Base-by-base conservation (phyloP, 1,140 invertebrate genomes). In the Phocides pigmalion region DNA sequence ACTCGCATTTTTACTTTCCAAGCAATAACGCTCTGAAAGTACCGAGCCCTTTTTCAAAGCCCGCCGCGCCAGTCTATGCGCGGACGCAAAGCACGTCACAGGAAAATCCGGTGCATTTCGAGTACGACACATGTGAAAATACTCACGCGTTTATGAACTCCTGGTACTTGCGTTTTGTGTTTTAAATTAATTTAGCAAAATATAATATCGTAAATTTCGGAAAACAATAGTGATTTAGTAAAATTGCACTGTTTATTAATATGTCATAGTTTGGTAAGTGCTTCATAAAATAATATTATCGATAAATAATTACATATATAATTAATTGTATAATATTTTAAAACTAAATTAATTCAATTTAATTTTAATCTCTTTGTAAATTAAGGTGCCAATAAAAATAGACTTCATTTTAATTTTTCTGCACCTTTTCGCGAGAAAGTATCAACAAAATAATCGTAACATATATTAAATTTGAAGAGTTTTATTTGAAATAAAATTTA, bases 1-100 rank as follows among this genome's bases (percentile, higher is more conserved):
- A 81, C 77, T 77, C 64, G 39, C 68, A 80, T 79, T 81, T 81
- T 81, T 84, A 84, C 81, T 80, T 80, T 81, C 75, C 68, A 74
- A 61, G 63, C 64, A 67, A 66, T 28, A 46, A 3, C 68, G 64
- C 53, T 69, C 65, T 70, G 53, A 65, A 72, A 68, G 68, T 75
- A 67, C 61, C 47, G 51, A 75, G 78, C 77, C 79, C 81, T 82
- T 81, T 79, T 79, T 73, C 69, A 72, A 76, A 49, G 71, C 69
- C 39, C 64, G 53, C 44, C 56, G 62, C 62, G 72, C 63, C 72
- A 68, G 70, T 63, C 64, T 72, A 39, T 61, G 67, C 58, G 66
- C 71, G 59, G 51, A 58, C 68, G 64, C 68, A 66, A 59, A 46
- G 65, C 67, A 71, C 64, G 70, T 69, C 66, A 66, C 63, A 72